These are phyloP conservation scores for Clivina fossor DNA, from an alignment of 2,888 invertebrate species.

Conservation along the genomic window DNA sequence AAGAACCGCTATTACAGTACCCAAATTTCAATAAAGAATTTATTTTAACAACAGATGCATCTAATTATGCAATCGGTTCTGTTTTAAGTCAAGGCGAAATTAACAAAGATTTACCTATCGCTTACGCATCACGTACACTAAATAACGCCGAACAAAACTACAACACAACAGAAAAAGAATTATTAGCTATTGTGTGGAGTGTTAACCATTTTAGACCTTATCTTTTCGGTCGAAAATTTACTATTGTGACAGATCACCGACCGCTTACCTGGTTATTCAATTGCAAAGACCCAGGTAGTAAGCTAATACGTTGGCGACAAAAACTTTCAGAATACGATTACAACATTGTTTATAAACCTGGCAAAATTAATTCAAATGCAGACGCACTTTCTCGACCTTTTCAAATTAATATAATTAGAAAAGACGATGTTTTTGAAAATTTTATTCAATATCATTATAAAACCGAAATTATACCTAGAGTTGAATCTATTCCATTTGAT, in stretches of 20 bases:
- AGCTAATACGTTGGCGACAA: no score
- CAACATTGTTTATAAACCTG: no score
- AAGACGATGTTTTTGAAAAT: no score
- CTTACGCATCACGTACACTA: constrained; percentile 40
- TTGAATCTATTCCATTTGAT: no score
- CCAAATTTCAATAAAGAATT: no score
- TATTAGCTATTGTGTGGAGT: constrained; percentile 42
- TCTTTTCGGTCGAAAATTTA: constrained; percentile 40
- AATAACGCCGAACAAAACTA: constrained; percentile 42
- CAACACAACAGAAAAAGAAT: constrained; percentile 42
- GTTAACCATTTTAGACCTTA: constrained; percentile 43
- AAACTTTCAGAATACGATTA: no score
- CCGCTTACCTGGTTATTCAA: constrained; percentile 33
- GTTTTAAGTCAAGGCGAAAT: constrained; percentile 36
- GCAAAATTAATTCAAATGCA: no score
- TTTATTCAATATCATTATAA: no score
- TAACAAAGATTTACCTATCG: constrained; percentile 40
- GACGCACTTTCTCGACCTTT: no score
- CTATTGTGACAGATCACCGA: constrained; percentile 38
- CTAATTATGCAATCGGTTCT: constrained; percentile 39
- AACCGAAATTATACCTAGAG: no score
- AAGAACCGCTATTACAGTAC: constrained; percentile 18
- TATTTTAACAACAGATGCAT: constrained; percentile 40
- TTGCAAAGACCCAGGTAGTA: constrained; percentile 39
- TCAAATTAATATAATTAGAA: no score